phyloP scores from a whole-genome alignment of 2,888 invertebrate species.

The Xestia ashworthii region DNA sequence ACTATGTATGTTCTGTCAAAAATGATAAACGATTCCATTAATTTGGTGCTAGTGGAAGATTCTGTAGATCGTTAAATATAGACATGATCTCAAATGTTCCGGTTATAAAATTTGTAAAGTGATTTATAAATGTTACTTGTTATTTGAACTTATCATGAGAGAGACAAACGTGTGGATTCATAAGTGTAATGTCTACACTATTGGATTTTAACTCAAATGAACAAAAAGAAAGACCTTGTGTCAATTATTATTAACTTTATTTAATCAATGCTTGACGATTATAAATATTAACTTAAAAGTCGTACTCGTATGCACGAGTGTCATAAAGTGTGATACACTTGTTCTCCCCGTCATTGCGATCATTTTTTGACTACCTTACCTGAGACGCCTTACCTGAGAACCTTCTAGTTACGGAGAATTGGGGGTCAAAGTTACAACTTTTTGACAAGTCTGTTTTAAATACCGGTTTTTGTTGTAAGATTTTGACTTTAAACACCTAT shows the following conservation, averaged over 20 bases:
- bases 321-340: background rate
- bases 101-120: constrained; percentile 25
- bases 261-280: constrained; percentile 1
- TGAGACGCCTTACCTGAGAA: too few relatives aligned
- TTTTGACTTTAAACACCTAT: too few relatives aligned
- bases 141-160: constrained; percentile 3
- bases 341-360: too few relatives aligned
- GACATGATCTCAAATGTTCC: background rate
- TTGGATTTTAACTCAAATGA: background rate
- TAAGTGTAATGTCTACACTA: constrained; percentile 37
- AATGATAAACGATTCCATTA: background rate
- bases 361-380: too few relatives aligned
- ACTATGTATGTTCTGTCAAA: background rate
- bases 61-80: constrained; percentile 1
- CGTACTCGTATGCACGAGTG: background rate
- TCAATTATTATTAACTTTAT: constrained; percentile 11
- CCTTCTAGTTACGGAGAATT: too few relatives aligned
- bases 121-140: constrained; percentile 21
- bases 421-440: too few relatives aligned
- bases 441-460: too few relatives aligned
- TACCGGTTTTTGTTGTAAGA: too few relatives aligned
- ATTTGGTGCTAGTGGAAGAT: background rate
- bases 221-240: constrained; percentile 15
- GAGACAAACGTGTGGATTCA: background rate
- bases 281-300: background rate